phyloP scores from a whole-genome alignment of 1,140 invertebrate species.

The Scaptomyza graminum region DNA sequence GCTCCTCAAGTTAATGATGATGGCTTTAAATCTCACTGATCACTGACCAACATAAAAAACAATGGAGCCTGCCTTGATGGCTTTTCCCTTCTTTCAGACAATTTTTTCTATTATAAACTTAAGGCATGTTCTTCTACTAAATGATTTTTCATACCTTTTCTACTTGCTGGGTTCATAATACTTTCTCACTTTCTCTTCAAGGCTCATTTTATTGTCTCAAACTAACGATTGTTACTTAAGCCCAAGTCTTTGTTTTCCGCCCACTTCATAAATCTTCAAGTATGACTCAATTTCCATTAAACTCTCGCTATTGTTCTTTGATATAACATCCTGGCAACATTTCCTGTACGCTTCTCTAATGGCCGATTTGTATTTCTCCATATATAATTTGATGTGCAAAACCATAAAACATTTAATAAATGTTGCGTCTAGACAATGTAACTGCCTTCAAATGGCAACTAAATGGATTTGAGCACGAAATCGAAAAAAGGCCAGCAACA shows the following conservation, averaged over 20 bases:
- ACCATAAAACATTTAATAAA: constrained; percentile 82
- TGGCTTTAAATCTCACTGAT: constrained; percentile 9
- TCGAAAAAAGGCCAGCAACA: constrained; percentile 49
- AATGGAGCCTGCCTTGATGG: background rate
- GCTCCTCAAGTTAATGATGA: constrained; percentile 12
- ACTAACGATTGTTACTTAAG: no score
- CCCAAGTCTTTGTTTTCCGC: background rate
- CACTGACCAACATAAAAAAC: background rate
- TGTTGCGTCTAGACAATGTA: constrained; percentile 82
- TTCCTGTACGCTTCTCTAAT: constrained; percentile 54
- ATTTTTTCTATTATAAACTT: no score
- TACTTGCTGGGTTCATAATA: no score
- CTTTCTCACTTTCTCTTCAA: background rate
- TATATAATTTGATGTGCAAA: constrained; percentile 76
- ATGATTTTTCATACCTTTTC: no score
- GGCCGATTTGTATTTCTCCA: constrained; percentile 72
- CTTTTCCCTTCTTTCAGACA: background rate
- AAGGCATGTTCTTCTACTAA: no score
- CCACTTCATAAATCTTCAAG: constrained; percentile 31
- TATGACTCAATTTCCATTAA: constrained; percentile 63
- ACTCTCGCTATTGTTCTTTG: constrained; percentile 5
- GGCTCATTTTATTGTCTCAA: background rate
- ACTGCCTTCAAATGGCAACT: constrained; percentile 81
- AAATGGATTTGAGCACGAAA: constrained; percentile 80
- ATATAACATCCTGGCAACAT: constrained; percentile 41